Evolutionary conservation across 2,113 vertebrate genomes (phyloP).

Genomic region (Cacatua alba): DNA sequence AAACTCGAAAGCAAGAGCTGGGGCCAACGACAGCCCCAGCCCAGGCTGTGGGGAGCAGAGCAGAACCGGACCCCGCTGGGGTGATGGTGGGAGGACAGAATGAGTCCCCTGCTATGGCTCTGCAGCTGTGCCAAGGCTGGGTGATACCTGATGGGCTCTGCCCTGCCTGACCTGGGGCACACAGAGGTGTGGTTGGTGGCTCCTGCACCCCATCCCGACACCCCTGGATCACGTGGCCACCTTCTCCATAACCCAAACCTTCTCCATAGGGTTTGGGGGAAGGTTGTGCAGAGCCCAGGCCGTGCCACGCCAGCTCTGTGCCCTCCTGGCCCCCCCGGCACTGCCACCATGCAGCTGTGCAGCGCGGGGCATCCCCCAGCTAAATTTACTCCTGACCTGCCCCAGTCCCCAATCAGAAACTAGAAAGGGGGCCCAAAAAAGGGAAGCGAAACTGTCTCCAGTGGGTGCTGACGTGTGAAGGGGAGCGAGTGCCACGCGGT

Average conservation of each 20-base stretch:
- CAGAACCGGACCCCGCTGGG: background rate
- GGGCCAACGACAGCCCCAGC: background rate
- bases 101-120: fast-evolving
- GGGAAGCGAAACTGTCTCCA: conserved; percentile 23
- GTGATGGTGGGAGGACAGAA: fast-evolving
- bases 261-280: background rate
- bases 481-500: fast-evolving
- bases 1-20: conserved; percentile 53
- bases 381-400: conserved; percentile 38
- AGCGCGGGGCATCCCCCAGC: background rate
- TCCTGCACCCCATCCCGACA: background rate
- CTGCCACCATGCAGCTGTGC: background rate
- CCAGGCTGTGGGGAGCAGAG: background rate
- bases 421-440: background rate
- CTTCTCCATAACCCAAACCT: fast-evolving
- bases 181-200: fast-evolving
- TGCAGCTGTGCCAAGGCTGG: fast-evolving
- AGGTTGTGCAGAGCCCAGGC: background rate
- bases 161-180: background rate
- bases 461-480: conserved; percentile 46
- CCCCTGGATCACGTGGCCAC: fast-evolving
- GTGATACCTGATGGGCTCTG: background rate
- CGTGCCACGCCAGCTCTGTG: background rate
- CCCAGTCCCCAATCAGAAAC: conserved; percentile 25
- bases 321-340: background rate